Conservation (phyloP, 2,113 vertebrate genomes). For the Mastomys natalensis region DNA sequence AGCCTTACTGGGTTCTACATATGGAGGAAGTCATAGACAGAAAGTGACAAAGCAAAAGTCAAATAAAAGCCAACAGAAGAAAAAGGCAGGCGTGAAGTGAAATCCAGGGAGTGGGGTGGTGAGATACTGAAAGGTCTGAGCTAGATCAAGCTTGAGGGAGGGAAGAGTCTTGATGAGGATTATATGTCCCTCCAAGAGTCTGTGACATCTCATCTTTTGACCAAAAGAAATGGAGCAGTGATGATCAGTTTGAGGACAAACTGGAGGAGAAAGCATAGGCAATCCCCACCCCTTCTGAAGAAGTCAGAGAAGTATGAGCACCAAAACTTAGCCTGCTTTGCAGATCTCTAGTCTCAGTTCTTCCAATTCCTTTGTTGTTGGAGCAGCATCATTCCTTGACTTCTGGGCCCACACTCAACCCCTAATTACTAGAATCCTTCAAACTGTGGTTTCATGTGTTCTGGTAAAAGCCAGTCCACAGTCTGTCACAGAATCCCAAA, state of each 20-base stretch:
- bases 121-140: not conserved
- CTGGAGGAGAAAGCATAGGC: rapidly evolving
- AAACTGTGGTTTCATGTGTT: not conserved
- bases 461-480: not conserved
- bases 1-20: not conserved
- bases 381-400: conserved; percentile 25
- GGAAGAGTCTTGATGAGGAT: not conserved
- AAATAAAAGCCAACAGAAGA: not conserved
- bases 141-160: not conserved
- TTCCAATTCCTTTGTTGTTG: not conserved
- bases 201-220: not conserved
- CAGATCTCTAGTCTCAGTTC: not conserved
- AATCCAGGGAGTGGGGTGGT: not conserved
- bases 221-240: not conserved
- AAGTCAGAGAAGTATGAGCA: conserved; percentile 10
- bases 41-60: not conserved
- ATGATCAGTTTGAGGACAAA: rapidly evolving
- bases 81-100: not conserved
- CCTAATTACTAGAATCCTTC: conserved; percentile 52
- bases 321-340: not conserved
- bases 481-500: not conserved
- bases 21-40: not conserved
- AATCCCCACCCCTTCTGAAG: not conserved
- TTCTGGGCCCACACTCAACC: conserved; percentile 17
- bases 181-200: not conserved